phyloP scores from a whole-genome alignment of 2,888 invertebrate genomes.

The Ormyrus labotus region DNA sequence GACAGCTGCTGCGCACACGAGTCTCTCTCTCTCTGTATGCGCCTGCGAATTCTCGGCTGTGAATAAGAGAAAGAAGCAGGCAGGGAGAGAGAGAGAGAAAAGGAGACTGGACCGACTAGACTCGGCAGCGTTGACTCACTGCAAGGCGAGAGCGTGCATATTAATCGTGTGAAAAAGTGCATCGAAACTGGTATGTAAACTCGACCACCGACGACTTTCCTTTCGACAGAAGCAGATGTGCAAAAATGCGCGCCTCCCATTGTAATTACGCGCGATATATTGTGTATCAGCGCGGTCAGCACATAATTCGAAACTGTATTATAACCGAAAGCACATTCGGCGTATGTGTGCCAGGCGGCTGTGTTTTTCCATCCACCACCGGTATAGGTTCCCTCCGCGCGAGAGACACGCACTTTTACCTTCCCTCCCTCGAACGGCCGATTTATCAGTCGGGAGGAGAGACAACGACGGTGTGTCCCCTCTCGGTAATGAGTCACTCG shows the following conservation, averaged over 20 bases:
- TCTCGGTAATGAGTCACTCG: slow-evolving; percentile 44
- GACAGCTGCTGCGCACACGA: slow-evolving; percentile 39
- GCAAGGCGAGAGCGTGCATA: slow-evolving; percentile 52
- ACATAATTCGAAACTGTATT: too few species aligned
- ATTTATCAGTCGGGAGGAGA: slow-evolving; percentile 22
- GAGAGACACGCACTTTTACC: neutral
- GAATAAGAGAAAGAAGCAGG: too few species aligned
- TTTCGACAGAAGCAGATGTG: too few species aligned
- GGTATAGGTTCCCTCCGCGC: neutral
- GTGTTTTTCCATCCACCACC: neutral
- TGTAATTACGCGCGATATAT: too few species aligned
- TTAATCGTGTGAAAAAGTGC: slow-evolving; percentile 62
- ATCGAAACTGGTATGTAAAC: slow-evolving; percentile 42
- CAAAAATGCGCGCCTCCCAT: too few species aligned
- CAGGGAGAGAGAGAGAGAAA: too few species aligned
- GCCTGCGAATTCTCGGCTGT: slow-evolving; percentile 25
- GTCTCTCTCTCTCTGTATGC: neutral
- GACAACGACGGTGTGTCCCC: neutral
- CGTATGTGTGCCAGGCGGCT: too few species aligned
- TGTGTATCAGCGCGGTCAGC: too few species aligned
- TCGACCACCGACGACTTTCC: neutral
- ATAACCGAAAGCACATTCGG: neutral
- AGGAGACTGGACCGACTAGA: too few species aligned
- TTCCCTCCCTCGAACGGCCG: neutral
- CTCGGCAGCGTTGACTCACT: slow-evolving; percentile 54